A percentile compares a stretch with the other conserved stretches of the same genome.
Evolutionary conservation across 2,888 invertebrate genomes (phyloP).

Genomic region (Apantesis nais): DNA sequence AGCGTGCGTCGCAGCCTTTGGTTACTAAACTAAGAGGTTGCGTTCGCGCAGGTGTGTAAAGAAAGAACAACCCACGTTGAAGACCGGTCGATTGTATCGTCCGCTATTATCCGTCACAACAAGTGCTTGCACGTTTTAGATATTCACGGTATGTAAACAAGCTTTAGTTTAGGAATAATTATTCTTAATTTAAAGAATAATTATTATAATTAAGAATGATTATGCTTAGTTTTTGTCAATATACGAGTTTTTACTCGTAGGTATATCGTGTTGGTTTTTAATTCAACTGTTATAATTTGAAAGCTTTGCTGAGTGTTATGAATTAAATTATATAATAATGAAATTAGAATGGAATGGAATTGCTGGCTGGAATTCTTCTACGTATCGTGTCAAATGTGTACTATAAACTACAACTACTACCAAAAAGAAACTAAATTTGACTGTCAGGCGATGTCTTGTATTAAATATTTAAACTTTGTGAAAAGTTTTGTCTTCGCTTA

Average conservation of each 20-base stretch:
- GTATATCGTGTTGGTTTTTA: too few species aligned
- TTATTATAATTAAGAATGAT: neutral
- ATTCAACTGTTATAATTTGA: neutral
- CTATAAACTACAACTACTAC: too few species aligned
- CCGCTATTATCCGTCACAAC: constrained; percentile 50
- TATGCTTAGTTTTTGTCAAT: neutral
- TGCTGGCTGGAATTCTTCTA: too few species aligned
- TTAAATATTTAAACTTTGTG: neutral
- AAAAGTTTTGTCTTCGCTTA: neutral
- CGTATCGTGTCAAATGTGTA: too few species aligned
- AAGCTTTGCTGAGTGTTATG: too few species aligned
- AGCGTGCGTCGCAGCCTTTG: constrained; percentile 73
- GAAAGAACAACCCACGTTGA: constrained; percentile 57
- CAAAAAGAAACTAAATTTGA: too few species aligned
- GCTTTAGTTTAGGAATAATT: constrained; percentile 1
- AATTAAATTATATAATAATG: neutral
- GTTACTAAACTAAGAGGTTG: constrained; percentile 69
- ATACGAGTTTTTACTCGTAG: neutral
- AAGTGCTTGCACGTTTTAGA: constrained; percentile 26
- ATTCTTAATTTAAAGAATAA: neutral
- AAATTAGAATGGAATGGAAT: too few species aligned
- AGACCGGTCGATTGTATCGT: constrained; percentile 66
- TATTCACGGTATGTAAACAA: constrained; percentile 26
- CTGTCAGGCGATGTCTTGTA: neutral
- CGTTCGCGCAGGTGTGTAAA: constrained; percentile 61